A percentile compares a stretch with the other conserved stretches of the same genome.
phyloP scores from a whole-genome alignment of 2,113 vertebrate species.

The Sardina pilchardus region DNA sequence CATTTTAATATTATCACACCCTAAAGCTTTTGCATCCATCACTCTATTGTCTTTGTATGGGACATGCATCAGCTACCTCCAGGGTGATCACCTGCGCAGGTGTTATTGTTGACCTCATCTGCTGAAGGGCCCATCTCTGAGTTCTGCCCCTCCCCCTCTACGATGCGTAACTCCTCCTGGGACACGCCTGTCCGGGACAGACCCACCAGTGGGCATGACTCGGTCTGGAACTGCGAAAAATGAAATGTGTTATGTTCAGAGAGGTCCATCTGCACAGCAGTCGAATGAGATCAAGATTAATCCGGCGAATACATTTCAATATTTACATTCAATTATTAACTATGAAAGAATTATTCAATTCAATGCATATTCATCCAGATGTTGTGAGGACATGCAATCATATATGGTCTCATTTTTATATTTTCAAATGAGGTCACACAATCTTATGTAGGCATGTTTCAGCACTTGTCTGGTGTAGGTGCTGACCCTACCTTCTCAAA shows the following conservation, averaged over 20 bases:
- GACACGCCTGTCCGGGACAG: constrained; percentile 86
- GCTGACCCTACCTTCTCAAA: constrained; percentile 86
- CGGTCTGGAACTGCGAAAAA: constrained; percentile 84
- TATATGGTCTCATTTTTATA: neutral
- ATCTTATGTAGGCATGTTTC: neutral
- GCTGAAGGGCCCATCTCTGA: constrained; percentile 81
- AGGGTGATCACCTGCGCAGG: constrained; percentile 78
- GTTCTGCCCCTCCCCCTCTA: constrained; percentile 91
- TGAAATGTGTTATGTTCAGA: neutral
- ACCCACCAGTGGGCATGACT: constrained; percentile 77
- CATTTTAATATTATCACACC: no score
- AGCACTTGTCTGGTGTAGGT: neutral
- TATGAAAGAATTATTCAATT: neutral
- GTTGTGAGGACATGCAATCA: neutral
- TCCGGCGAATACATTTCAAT: no score
- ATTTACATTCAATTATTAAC: no score
- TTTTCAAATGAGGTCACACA: neutral
- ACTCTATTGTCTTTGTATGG: no score
- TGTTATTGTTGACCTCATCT: constrained; percentile 98
- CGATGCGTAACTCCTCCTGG: constrained; percentile 92
- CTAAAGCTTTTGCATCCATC: no score
- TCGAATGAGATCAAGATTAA: no score
- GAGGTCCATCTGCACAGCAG: neutral
- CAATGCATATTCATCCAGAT: neutral
- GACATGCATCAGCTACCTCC: neutral